Evolutionary conservation across 2,113 vertebrate genomes (phyloP), one percentile per base, ranked within the genome.

Genomic region (Gymnogyps californianus): DNA sequence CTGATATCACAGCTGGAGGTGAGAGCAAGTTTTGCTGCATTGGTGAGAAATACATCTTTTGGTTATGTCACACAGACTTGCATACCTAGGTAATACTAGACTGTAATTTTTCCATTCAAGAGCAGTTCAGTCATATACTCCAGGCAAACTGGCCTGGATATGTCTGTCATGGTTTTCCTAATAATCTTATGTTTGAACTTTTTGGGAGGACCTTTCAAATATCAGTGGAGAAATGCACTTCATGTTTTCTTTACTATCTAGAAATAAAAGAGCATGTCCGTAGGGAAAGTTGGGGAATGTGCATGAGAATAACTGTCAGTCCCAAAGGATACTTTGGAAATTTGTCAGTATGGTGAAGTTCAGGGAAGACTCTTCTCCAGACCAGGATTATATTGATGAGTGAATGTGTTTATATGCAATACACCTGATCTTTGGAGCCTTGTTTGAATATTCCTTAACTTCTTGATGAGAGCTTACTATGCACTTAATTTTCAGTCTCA

Each of bases 1-100:
- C 77, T 91, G 95, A 49, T 93, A 84, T 29, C 84, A 87, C 77
- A 82, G 69, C 42, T 94, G 82, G 65, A 93, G 84, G 55, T 91
- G 95, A 96, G 90, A 97, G 95, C 59, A 71, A 95, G 77, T 75
- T 91, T 93, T 89, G 92, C 69, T 91, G 81, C 57, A 4, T 51
- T 94, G 90, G 81, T 94, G 90, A 94, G 74, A 90, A 11, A 51
- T 79, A 0, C 57, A 17, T 87, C 7, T n/a, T 96, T 87, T 75
- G 70, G 61, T 87, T 90, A 26, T 71, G 47, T 87, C 65, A 40
- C 92, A 81, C 36, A 82, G 74, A 58, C 44, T 91, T 91, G 61
- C 77, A n/a, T 89, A 84, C 38, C 19, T 87, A 29, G 51, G 65
- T 87, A 40, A 22, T 84, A 32, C 17, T 58, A 24, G 65, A 58